Evolutionary conservation across 2,113 vertebrate genomes (phyloP), one percentile per base, ranked within the genome.

Genomic region (Ctenomys sociabilis): DNA sequence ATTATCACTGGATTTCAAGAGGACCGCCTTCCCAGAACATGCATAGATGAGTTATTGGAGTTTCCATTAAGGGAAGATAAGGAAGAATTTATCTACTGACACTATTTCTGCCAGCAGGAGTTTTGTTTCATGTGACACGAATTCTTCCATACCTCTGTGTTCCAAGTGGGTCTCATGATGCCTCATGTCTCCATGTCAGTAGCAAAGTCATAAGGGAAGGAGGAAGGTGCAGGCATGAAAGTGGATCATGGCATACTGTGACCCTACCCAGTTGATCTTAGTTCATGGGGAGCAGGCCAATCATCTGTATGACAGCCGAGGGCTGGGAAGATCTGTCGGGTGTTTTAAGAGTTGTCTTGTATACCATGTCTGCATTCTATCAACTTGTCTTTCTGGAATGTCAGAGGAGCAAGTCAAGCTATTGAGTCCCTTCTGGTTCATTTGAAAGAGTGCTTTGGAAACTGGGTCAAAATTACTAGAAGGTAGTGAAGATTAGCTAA

Each of bases 381-480:
- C 78, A 52, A 22, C 24, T 80, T 91, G 32, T 37, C 37, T 88
- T 81, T 70, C 24, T 37, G 49, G 16, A 19, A 57, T 68, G 85
- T 92, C 75, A 77, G 19, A 81, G 5, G 13, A 70, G 26, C 40
- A 26, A 4, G 3, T 61, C 4, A 32, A 89, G 5, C 19, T 24
- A 37, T 8, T 52, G n/a, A 52, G 1, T 40, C 28, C 66, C 26
- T 21, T 13, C 21, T 86, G n/a, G 19, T 83, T 94, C 70, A 61
- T 94, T 90, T 78, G 78, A 77, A 84, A 85, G 49, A 72, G 35
- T 28, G 24, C 32, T 83, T 77, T 93, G 52, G 64, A 32, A 94
- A 64, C 22, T 87, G 17, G 68, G 57, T 75, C 30, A 84, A 59
- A 94, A 49, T 61, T 61, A 70, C 11, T 16, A 43, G n/a, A 90